Evolutionary conservation across 2,888 invertebrate species (phyloP).

Genomic region (Leptogaster cylindrica): DNA sequence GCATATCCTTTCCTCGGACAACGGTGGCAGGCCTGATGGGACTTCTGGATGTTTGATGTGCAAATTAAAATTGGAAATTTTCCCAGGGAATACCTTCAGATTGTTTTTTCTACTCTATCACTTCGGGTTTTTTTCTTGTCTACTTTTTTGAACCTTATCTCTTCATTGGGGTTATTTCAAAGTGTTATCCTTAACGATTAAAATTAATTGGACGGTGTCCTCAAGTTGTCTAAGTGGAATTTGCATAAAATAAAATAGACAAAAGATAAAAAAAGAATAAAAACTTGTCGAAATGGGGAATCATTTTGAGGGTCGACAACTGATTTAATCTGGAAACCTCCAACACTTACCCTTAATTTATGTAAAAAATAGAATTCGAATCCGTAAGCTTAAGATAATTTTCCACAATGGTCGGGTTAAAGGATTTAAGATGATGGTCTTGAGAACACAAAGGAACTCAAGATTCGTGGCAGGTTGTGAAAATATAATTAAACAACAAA

Average conservation of each 20-base stretch:
- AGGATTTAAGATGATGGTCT: no score
- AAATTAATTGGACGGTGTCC: conserved; percentile 45
- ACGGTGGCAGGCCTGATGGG: conserved; percentile 24
- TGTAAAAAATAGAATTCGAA: no score
- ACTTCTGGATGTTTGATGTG: conserved; percentile 44
- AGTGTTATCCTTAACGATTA: conserved; percentile 45
- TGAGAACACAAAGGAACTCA: no score
- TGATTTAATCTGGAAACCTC: conserved; percentile 5
- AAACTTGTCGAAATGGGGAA: conserved; percentile 1
- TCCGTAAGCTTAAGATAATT: no score
- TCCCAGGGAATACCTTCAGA: no score
- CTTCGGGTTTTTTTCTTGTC: conserved; percentile 6
- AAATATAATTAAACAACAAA: no score
- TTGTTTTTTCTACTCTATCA: no score
- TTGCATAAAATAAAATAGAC: conserved; percentile 40
- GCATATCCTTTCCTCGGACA: conserved; percentile 41
- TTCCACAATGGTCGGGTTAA: no score
- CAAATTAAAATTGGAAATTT: conserved; percentile 43
- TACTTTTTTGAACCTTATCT: conserved; percentile 2
- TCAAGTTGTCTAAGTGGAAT: conserved; percentile 42
- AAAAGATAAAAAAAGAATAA: neutral
- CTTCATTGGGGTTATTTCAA: conserved; percentile 33
- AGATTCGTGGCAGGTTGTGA: no score
- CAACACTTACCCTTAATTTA: neutral
- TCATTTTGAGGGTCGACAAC: conserved; percentile 15